These are phyloP conservation scores for Cataglyphis hispanica DNA, from an alignment of 1,140 invertebrate genomes.

Conservation along the genomic window DNA sequence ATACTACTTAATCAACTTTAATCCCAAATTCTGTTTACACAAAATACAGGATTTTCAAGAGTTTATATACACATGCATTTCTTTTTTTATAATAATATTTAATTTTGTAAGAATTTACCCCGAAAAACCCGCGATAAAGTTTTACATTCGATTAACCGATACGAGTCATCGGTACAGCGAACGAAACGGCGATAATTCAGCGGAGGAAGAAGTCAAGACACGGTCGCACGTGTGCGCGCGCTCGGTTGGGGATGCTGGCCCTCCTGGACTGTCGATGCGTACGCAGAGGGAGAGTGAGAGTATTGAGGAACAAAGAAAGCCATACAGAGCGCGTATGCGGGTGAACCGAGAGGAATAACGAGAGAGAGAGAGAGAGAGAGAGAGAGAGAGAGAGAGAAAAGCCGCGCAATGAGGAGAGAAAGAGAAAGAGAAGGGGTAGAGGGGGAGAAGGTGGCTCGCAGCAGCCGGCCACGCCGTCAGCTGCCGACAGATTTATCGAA, in stretches of 20 bases:
- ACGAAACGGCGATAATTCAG: constrained; percentile 39
- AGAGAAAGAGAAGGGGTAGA: constrained; percentile 54
- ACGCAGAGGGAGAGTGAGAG: neutral
- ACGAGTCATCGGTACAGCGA: neutral
- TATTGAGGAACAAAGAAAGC: neutral
- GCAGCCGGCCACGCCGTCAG: constrained; percentile 84
- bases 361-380: neutral
- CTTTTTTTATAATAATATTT: neutral
- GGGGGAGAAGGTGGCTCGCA: constrained; percentile 73
- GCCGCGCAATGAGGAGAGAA: constrained; percentile 26
- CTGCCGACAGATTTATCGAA: constrained; percentile 87
- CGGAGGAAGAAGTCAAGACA: constrained; percentile 60
- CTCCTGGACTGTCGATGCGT: constrained; percentile 77
- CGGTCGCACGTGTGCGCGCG: constrained; percentile 70
- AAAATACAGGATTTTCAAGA: no score
- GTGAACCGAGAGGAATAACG: neutral
- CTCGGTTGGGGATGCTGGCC: constrained; percentile 79
- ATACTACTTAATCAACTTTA: no score
- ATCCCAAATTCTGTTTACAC: no score
- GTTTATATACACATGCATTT: neutral
- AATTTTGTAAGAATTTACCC: neutral
- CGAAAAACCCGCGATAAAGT: neutral
- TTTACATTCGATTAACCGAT: constrained; percentile 4
- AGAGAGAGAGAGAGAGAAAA: constrained; percentile 3
- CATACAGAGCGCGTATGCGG: constrained; percentile 6